Conservation (phyloP, 1,140 invertebrate genomes). For the Laupala kohalensis region DNA sequence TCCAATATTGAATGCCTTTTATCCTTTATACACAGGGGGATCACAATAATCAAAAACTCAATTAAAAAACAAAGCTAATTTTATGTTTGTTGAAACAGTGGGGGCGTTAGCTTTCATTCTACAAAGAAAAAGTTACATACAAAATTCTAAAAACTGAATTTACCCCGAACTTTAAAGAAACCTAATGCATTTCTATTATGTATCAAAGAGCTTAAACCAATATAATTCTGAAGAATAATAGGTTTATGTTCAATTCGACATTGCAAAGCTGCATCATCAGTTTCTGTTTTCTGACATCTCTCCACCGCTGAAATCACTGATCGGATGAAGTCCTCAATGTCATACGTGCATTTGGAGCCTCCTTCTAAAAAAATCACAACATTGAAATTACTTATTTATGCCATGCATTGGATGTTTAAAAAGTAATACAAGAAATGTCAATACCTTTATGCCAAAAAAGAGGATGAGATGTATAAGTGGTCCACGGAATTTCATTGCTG, state of each 20-base stretch:
- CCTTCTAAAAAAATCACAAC: conserved; percentile 1
- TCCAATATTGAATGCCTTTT: no score
- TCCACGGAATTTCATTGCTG: conserved; percentile 58
- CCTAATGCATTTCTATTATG: conserved; percentile 72
- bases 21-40: no score
- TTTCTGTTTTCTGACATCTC: conserved; percentile 11
- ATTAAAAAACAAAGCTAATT: no score
- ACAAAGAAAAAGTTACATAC: no score
- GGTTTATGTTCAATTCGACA: conserved; percentile 49
- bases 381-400: no score
- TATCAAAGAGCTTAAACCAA: conserved; percentile 61
- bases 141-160: conserved; percentile 58
- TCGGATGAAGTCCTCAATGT: conserved; percentile 39
- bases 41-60: no score
- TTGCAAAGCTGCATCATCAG: not conserved
- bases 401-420: no score
- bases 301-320: conserved; percentile 14
- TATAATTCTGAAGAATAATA: conserved; percentile 66
- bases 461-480: conserved; percentile 68
- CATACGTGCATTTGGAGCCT: conserved; percentile 32
- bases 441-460: conserved; percentile 62
- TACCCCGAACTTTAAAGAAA: conserved; percentile 73
- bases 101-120: no score
- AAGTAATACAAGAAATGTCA: not conserved
- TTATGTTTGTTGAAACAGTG: no score